phyloP scores from a whole-genome alignment of 2,888 invertebrate genomes.

The Hypomecis atomaria region DNA sequence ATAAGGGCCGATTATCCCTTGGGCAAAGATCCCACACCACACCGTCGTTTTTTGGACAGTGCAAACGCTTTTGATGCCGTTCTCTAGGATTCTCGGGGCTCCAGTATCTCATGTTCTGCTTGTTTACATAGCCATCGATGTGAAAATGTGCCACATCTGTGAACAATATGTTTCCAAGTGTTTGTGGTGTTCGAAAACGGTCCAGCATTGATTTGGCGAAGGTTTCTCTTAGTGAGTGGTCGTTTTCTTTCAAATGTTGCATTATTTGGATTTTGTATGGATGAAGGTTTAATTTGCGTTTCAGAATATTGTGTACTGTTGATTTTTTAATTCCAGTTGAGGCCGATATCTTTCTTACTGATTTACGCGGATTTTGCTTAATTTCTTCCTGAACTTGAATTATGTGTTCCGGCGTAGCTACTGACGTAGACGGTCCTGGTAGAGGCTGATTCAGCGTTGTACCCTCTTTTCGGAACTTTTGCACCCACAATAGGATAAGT shows the following conservation, averaged over 20 bases:
- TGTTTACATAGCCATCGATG: conserved; percentile 22
- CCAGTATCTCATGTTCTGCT: conserved; percentile 35
- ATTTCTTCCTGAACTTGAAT: conserved; percentile 5
- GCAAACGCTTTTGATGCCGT: conserved; percentile 28
- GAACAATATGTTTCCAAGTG: conserved; percentile 12
- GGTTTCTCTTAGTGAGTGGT: conserved; percentile 30
- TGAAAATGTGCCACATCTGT: conserved; percentile 35
- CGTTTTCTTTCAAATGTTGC: conserved; percentile 26
- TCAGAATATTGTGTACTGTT: conserved; percentile 9
- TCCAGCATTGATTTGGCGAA: conserved; percentile 34
- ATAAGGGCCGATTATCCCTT: conserved; percentile 28
- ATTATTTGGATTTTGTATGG: conserved; percentile 10
- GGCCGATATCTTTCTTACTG: conserved; percentile 8
- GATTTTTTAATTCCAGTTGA: conserved; percentile 5
- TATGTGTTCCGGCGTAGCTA: conserved; percentile 5
- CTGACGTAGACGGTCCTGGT: conserved; percentile 3
- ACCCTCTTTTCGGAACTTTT: conserved; percentile 6
- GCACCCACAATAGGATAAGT: neutral
- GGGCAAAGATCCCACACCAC: conserved; percentile 30
- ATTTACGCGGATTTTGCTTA: conserved; percentile 15
- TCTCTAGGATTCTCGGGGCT: conserved; percentile 25
- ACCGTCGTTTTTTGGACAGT: too few relatives aligned
- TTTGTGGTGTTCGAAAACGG: conserved; percentile 31
- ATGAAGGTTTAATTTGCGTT: neutral
- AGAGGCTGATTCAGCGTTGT: conserved; percentile 6